Evolutionary conservation across 1,140 invertebrate species (phyloP), one percentile per base, ranked within the genome.

Genomic region (Physella acuta): DNA sequence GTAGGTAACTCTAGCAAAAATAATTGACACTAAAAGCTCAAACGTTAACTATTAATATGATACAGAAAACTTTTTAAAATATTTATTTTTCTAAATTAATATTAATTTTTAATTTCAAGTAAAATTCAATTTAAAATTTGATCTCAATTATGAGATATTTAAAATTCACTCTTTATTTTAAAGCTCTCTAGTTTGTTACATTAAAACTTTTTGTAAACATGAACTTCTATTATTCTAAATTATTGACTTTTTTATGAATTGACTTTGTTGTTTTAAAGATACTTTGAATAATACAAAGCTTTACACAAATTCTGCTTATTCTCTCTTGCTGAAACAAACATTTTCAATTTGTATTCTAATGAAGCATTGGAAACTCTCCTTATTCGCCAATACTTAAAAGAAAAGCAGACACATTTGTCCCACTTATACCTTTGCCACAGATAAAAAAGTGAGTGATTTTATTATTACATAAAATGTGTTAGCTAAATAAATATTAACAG

Each of bases 401-500:
- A 37, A 71, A 31, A 34, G 51, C 64, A 28, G 73, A 76, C 68
- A 76, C 73, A 39, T 76, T 75, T 65, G 60, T 76, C 17, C 75
- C 75, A 5, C 73, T 76, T 14, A 65, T 71, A 31, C 61, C 66
- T 20, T 17, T 76, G 28, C 73, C 73, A 33, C 36, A 44, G 11
- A 36, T 69, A 37, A 65, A 31, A 66, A 74, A 70, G 75, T 76
- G 72, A 65, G 51, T 58, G 4, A 33, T 14, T 2, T 8, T 8
- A 11, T 16, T 16, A 24, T 11, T 14, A 16, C 11, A n/a, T 16
- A 24, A 26, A 55, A 24, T 5, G 24, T 55, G 16, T 24, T 26
- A 16, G 4, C 16, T 16, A 11, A 4, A 14, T 55, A 14, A 5
- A 5, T n/a, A 5, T 55, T 55, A 5, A 55, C 5, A n/a, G 4